Evolutionary conservation across 2,888 invertebrate species (phyloP), one percentile per base, ranked within the genome.

Genomic region (Drymonia ruficornis): DNA sequence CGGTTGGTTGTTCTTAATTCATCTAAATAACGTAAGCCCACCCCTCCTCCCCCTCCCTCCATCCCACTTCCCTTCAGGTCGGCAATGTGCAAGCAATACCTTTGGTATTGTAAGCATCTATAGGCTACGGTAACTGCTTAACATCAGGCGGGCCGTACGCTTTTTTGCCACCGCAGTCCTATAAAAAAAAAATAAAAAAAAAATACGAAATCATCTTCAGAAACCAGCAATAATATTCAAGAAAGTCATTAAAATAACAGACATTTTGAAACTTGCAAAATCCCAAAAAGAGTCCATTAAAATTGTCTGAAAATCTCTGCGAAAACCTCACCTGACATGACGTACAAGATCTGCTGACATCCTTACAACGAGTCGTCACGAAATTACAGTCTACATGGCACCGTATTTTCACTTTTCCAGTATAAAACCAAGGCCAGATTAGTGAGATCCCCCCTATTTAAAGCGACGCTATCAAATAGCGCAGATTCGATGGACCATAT

Each of bases 371-470:
- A 70, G 62, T 74, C 77, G 78, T 80, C 80, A 76, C 80, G 65
- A 83, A 85, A 87, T 87, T 86, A 86, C 79, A 81, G 67, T 72
- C 75, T 77, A 78, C 73, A 76, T 71, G 72, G 67, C 74, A 65
- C 71, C 78, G 83, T 85, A 86, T 87, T 87, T 87, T 86, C 86
- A 87, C 86, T 87, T 87, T 81, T 70, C 76, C 73, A 71, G 68
- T 76, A 74, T 72, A 76, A 78, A 77, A 74, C 70, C 59, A 51
- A 58, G 54, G 53, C 87, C 85, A 83, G 58, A 65, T 54, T 63
- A 51, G 48, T 49, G 29, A 63, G 85, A 70, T 58, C 80, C 65
- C 50, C 70, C 70, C 72, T 56, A 68, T 64, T 61, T 63, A 57
- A 61, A 47, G 59, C 53, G 50, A 58, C 55, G 56, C 60, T 58